Base-by-base conservation (phyloP, 1,140 invertebrate species). In the Diprion similis region DNA sequence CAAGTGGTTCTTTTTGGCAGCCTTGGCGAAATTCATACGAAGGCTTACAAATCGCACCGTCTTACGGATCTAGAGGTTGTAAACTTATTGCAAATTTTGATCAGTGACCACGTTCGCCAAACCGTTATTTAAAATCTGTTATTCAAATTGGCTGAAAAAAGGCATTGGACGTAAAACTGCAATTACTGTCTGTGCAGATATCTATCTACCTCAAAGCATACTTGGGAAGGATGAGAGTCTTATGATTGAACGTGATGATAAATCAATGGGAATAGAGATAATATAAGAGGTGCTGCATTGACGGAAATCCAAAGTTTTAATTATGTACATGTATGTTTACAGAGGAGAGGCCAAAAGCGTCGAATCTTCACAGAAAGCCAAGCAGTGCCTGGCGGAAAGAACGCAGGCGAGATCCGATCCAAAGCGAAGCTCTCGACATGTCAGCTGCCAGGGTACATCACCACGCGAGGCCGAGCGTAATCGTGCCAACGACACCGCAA, bases 331-430 rank as follows among this genome's bases (percentile, higher is more conserved):
- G 72, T 74, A 65, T 67, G 74, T 71, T 78, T 76, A 37, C 81
- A 88, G 87, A 88, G 75, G 86, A 86, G 76, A 77, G 86, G 71
- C 86, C 87, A 45, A 88, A 88, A 76, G 68, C 85, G 65, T 84
- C 82, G 69, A 85, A 80, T 76, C 72, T 88, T 37, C 85, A 87
- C 77, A 82, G 86, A 77, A 88, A 86, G 68, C 87, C 86, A 59
- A 88, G 87, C 72, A 88, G 86, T 48, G 83, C 85, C 37, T 87
- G 87, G 86, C 85, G 87, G 65, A 87, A 84, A 45, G 87, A 88
- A 37, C 86, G 86, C 69, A 87, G 87, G 80, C 84, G 83, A 71
- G 87, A 88, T 72, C 87, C 87, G 10, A 88, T 88, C 71, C 87
- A 88, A 66, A 86, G 83, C 71, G 87, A 88, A 73, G 87, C 87